Conservation (phyloP, 2,888 invertebrate genomes). For the Drosophila imparisetae region DNA sequence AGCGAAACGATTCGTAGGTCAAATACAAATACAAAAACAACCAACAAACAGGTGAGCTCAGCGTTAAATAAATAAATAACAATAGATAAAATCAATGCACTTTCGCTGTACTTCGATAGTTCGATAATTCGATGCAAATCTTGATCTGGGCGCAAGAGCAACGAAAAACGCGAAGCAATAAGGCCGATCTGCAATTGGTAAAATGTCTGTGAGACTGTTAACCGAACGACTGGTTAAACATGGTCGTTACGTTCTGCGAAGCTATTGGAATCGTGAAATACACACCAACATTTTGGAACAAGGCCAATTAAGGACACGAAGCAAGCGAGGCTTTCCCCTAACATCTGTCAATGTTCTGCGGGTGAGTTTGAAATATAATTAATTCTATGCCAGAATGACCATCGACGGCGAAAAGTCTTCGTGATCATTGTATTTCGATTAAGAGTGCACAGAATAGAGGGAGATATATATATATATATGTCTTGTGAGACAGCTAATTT, state of each 20-base stretch:
- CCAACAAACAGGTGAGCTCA: conserved; percentile 40
- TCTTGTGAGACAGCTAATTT: too few species aligned
- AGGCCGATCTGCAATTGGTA: conserved; percentile 30
- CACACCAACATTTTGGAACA: conserved; percentile 85
- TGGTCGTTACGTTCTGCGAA: conserved; percentile 87
- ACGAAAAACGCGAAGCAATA: conserved; percentile 6
- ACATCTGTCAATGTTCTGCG: conserved; percentile 72
- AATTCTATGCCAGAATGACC: conserved; percentile 4
- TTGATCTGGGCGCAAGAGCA: conserved; percentile 10
- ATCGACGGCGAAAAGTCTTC: not conserved
- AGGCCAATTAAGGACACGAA: conserved; percentile 78
- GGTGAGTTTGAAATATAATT: conserved; percentile 69
- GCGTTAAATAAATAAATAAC: not conserved
- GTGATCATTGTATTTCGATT: not conserved
- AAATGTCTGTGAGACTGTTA: conserved; percentile 87
- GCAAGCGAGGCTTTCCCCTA: conserved; percentile 78
- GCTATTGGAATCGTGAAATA: conserved; percentile 86
- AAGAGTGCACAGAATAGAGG: not conserved
- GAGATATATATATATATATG: not conserved
- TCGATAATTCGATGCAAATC: conserved; percentile 1
- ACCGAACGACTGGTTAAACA: conserved; percentile 87
- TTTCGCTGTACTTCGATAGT: not conserved
- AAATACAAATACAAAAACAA: not conserved
- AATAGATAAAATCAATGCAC: not conserved
- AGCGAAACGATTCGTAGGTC: conserved; percentile 3